Base-by-base conservation (phyloP, 2,113 vertebrate genomes). In the Etheostoma cragini region DNA sequence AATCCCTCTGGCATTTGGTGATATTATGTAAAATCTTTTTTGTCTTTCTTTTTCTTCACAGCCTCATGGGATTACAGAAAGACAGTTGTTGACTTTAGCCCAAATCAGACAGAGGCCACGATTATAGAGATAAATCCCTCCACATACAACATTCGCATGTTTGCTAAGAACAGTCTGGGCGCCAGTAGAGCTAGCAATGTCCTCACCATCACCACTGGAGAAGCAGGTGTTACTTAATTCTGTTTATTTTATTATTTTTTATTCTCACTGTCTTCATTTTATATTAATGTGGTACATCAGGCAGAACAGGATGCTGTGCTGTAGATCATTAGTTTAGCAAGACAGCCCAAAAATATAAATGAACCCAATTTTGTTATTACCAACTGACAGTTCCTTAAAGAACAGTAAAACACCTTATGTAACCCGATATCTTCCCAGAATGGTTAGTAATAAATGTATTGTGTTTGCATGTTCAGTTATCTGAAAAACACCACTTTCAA, bases 121-220 rank as follows among this genome's bases (percentile, higher is more conserved):
- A 76, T 94, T 16, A 87, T 94, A 14, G 93, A 94, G 76, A 88
- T 87, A 5, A 87, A 81, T 54, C 90, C 88, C 14, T 88, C 84
- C 3, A 91, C 87, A 3, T 94, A 93, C 87, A 88, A 89, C 74
- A 68, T 94, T 45, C 91, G 93, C 53, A 91, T 94, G 90, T 93
- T 94, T 73, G 92, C 93, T 24, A 80, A 50, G 75, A 93, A 71
- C 83, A 78, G 65, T 30, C 5, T 56, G 76, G 86, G 81, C 49
- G 84, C 33, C 72, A 93, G 93, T 66, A 71, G 70, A 80, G 70
- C 92, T 17, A 92, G 93, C 73, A 92, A 93, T 3, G 50, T 92
- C 74, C 83, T 94, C 56, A 93, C 86, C 0, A 52, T 94, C 81
- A 91, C 87, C 24, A 91, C 85, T 8, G 76, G 49, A 87, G 71